Conservation (phyloP, 2,888 invertebrate genomes). For the Habroteleia sp. region DNA sequence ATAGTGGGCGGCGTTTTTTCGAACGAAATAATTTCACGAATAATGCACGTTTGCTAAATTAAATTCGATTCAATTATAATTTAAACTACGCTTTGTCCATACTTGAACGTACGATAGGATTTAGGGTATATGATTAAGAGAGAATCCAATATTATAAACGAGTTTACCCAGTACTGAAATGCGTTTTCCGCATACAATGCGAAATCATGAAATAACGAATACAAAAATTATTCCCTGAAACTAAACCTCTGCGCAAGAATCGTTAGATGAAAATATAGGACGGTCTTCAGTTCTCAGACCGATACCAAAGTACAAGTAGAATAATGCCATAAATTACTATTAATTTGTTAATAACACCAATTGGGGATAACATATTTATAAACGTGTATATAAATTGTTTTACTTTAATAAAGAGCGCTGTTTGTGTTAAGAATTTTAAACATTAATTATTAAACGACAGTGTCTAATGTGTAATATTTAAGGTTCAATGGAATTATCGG, state of each 20-base stretch:
- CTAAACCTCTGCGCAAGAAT: constrained; percentile 20
- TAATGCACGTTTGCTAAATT: neutral
- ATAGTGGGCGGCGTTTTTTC: too few species aligned
- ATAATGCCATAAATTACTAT: constrained; percentile 68
- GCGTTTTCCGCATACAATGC: constrained; percentile 53
- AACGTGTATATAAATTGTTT: constrained; percentile 67
- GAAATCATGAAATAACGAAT: constrained; percentile 45
- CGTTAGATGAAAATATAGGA: constrained; percentile 53
- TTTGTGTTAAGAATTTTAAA: constrained; percentile 47
- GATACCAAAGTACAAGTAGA: constrained; percentile 71
- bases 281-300: constrained; percentile 63
- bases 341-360: constrained; percentile 66
- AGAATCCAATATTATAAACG: constrained; percentile 40
- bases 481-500: constrained; percentile 15
- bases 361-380: constrained; percentile 69
- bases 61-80: too few species aligned
- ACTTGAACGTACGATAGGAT: constrained; percentile 45
- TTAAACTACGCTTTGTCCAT: constrained; percentile 46
- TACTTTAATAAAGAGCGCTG: constrained; percentile 62
- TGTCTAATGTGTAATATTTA: constrained; percentile 45
- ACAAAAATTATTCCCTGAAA: constrained; percentile 35
- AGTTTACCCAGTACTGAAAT: constrained; percentile 41
- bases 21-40: too few species aligned
- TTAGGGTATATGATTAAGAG: constrained; percentile 37
- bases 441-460: constrained; percentile 36